Base-by-base conservation (phyloP, 1,140 invertebrate genomes). In the Caenorhabditis briggsae region DNA sequence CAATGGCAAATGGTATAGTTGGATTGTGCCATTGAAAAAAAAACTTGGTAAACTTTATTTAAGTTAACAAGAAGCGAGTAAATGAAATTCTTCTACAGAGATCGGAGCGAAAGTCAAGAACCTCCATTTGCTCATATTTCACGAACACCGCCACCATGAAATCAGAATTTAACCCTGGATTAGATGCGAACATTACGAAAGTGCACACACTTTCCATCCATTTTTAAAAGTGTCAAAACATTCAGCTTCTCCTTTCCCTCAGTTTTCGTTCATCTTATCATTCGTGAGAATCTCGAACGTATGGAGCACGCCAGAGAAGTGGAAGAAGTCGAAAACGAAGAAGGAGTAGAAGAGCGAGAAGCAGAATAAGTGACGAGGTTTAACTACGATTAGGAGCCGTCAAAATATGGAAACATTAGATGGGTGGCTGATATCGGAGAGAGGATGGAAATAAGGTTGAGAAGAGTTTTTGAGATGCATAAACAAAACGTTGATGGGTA, bases 351-450 rank as follows among this genome's bases (percentile, higher is more conserved):
- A 33, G 25, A 18, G 18, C 1, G 33, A 33, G 33, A 33, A 33
- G 33, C 33, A 33, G 33, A 33, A 33, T 33, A 20, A 43, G 64
- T 43, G 64, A 70, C 33, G 46, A 20, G 46, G 70, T 78, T 78
- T 78, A 78, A 78, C 70, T 78, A n/a, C 46, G 70, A 78, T 78
- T 78, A 78, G 43, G 46, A 78, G 70, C 70, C 70, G 70, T 78
- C 70, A 78, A 50, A 43, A 78, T 78, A 78, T 78, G n/a, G 70
- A 78, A 78, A 78, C 70, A 78, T 78, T 46, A 78, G 70, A 78
- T 78, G 46, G n/a, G 11, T 78, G 70, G 70, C 9, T 46, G 33
- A 78, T 70, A 43, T 70, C 14, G 70, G 50, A 78, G 33, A 18
- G n/a, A 33, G 33, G 33, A 33, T 33, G 70, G 11, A 78, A 58